A percentile compares a stretch with the other conserved stretches of the same genome.
These are phyloP conservation scores for Neofelis nebulosa DNA, from an alignment of 2,113 vertebrate genomes.

Conservation along the genomic window DNA sequence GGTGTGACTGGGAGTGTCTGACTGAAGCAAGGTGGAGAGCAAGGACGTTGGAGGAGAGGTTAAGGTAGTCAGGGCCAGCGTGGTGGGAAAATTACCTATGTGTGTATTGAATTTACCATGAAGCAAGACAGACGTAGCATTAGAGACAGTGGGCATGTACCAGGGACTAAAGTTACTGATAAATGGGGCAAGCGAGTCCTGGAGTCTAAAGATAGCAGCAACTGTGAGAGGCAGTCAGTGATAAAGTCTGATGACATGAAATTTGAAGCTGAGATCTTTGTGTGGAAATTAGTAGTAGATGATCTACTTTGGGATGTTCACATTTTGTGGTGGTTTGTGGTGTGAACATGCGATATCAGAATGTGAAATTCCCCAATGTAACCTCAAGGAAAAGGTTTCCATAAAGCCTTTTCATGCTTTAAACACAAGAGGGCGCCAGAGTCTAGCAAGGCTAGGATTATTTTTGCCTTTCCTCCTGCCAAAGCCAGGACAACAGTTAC, in stretches of 20 bases:
- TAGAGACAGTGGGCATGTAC: neutral
- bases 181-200: neutral
- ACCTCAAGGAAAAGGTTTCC: neutral
- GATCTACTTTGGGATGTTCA: neutral
- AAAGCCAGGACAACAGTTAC: neutral
- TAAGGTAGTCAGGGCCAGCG: neutral
- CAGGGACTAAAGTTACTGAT: neutral
- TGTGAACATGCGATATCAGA: neutral
- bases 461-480: neutral
- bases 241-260: neutral
- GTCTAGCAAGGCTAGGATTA: neutral
- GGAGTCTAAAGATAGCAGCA: neutral
- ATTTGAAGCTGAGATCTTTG: neutral
- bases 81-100: neutral
- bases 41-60: neutral
- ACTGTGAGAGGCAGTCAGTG: neutral
- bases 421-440: slow-evolving; percentile 44
- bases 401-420: neutral
- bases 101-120: neutral
- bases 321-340: neutral
- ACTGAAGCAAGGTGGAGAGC: neutral
- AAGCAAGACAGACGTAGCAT: neutral
- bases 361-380: neutral
- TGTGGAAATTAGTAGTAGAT: neutral
- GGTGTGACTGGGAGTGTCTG: neutral